Evolutionary conservation across 2,797 vertebrate genomes (phyloP), one percentile per base, ranked within the genome.

Genomic region (Pseudochaenichthys georgianus): DNA sequence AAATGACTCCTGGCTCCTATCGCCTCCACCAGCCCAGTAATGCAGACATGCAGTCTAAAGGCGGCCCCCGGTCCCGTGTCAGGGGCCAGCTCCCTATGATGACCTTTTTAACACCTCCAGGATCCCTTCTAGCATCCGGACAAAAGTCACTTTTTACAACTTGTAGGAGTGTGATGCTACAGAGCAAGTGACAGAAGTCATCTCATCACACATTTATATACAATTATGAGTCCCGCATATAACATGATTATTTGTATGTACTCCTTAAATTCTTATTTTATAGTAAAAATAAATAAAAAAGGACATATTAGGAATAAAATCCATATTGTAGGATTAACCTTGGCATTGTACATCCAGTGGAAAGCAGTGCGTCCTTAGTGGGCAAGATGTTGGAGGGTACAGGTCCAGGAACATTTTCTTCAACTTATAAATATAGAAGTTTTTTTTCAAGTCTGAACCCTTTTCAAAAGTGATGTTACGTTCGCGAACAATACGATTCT

Each of bases 41-140:
- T 89, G 88, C 86, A 93, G 93, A 95, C 92, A 89, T 81, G 70
- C 76, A 76, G 87, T 91, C 90, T 90, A 73, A 84, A 63, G 67
- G 61, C 64, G 13, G 78, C 73, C 75, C 64, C 67, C 45, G 70
- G 69, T 82, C 70, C 73, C 31, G 60, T 84, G 79, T 86, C 80
- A 77, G 77, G 76, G 84, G 78, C 83, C 79, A 80, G 59, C 53
- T 60, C 83, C 61, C 75, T 72, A 17, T n/a, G 23, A 11, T 80
- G 84, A 88, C 88, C 90, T 88, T 90, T 90, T 90, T 85, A 92
- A 91, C 90, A 90, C 89, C 88, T 90, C 75, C 48, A n/a, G 38
- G 85, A 87, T 88, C 82, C 72, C 73, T 52, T 38, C 58, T 78
- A 84, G 73, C 89, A 82, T 84, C 71, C 46, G 48, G 75, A 23